Evolutionary conservation across 2,797 vertebrate genomes (phyloP), one percentile per base, ranked within the genome.

Genomic region (Stomatorhinus walkeri): DNA sequence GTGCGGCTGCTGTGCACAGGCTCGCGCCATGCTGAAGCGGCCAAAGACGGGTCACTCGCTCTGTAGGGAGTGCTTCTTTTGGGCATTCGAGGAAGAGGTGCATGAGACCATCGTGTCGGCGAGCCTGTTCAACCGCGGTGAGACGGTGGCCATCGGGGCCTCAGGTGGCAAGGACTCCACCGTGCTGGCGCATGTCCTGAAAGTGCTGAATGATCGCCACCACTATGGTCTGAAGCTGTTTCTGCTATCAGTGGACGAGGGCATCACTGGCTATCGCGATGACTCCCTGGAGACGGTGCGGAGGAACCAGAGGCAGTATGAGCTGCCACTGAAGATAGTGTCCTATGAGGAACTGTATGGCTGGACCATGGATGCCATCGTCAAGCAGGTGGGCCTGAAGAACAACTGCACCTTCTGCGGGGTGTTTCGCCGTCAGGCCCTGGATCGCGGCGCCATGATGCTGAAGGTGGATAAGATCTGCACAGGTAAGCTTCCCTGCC

Each of bases 401-500:
- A 96, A 97, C 89, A 97, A 97, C 92, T 98, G 97, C 94, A 98
- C 97, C 81, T 98, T 98, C 93, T 97, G 97, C 48, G 97, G 97
- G 0, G 97, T 98, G 87, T 97, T 97, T 93, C 94, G 97, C n/a
- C 91, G 96, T 24, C 95, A 97, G 93, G 97, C 96, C 0, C 93
- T 98, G 22, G 97, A 98, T 91, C 93, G 97, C 10, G 97, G 96
- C 16, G 97, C 97, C 54, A 91, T 96, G 92, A 94, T 95, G 92
- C 92, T 97, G 32, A 96, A 96, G 2, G 97, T 97, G 89, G 96
- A 96, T 90, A 97, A 97, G 93, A 97, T 97, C 54, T 97, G 96
- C 90, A 97, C 97, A 84, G 96, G 96, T 97, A 92, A 92, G 52
- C 84, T 49, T 16, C 32, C 72, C 16, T 68, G 28, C 22, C 51